A percentile compares a stretch with the other conserved stretches of the same genome.
These are phyloP conservation scores for Pollenia amentaria DNA, from an alignment of 2,888 invertebrate genomes.

Conservation along the genomic window DNA sequence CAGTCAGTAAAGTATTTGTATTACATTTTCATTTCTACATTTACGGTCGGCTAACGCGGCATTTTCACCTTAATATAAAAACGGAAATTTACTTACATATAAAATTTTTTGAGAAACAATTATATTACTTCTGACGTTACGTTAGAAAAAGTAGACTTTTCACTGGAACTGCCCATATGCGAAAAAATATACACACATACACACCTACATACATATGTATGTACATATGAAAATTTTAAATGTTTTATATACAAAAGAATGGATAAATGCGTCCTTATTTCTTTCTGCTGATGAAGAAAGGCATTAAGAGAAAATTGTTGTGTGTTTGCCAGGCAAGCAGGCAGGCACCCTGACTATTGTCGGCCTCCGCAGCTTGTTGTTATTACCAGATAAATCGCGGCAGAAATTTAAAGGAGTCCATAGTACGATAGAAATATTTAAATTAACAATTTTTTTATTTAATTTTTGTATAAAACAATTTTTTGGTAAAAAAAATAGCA, in stretches of 20 bases:
- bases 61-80: too few relatives aligned
- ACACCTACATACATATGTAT: constrained; percentile 6
- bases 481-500: background rate
- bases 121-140: too few relatives aligned
- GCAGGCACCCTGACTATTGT: constrained; percentile 25
- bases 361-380: constrained; percentile 5
- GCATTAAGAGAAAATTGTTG: constrained; percentile 33
- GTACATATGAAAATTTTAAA: background rate
- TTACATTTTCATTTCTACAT: too few relatives aligned
- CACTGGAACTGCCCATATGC: too few relatives aligned
- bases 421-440: background rate
- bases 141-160: too few relatives aligned
- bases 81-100: too few relatives aligned
- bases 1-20: too few relatives aligned
- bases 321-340: constrained; percentile 13
- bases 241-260: constrained; percentile 35
- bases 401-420: constrained; percentile 17
- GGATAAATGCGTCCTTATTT: constrained; percentile 58
- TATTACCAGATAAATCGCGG: constrained; percentile 15
- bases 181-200: background rate
- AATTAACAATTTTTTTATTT: background rate
- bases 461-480: background rate
- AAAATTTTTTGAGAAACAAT: too few relatives aligned
- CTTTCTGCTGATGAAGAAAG: background rate
- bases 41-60: too few relatives aligned